A percentile compares a stretch with the other conserved stretches of the same genome.
These are phyloP conservation scores for Sminthopsis crassicaudata DNA, from an alignment of 2,113 vertebrate genomes.

Conservation along the genomic window DNA sequence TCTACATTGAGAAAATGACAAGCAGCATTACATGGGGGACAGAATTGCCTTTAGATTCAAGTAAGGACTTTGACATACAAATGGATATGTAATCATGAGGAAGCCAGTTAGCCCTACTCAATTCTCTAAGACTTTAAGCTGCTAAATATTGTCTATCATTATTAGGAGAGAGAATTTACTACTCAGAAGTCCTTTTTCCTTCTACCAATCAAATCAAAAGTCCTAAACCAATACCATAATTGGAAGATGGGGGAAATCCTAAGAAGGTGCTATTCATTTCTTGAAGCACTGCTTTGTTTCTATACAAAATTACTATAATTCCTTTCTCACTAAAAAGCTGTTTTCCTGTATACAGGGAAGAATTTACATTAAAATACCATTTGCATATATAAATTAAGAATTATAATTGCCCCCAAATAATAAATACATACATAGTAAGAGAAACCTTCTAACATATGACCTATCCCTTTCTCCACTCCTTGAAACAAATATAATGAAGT, in stretches of 20 bases:
- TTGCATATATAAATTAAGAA: neutral
- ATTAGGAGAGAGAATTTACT: neutral
- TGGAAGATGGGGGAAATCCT: neutral
- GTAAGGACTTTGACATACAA: neutral
- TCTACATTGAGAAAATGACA: conserved; percentile 38
- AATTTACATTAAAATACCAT: neutral
- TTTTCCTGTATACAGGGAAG: neutral
- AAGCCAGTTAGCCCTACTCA: neutral
- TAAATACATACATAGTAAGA: neutral
- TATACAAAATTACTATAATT: neutral
- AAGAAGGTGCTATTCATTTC: neutral
- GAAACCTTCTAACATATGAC: conserved; percentile 14
- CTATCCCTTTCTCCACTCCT: neutral
- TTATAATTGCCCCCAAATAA: conserved; percentile 4
- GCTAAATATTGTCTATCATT: neutral
- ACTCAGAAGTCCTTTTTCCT: neutral
- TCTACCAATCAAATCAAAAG: neutral
- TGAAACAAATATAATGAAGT: conserved; percentile 20
- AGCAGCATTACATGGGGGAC: neutral
- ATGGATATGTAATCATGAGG: neutral
- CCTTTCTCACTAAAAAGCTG: neutral
- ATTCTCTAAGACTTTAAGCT: neutral
- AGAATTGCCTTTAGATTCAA: neutral
- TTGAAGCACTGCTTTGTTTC: neutral
- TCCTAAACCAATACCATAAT: neutral